phyloP scores from a whole-genome alignment of 2,113 vertebrate genomes.

The Mixornis gularis region DNA sequence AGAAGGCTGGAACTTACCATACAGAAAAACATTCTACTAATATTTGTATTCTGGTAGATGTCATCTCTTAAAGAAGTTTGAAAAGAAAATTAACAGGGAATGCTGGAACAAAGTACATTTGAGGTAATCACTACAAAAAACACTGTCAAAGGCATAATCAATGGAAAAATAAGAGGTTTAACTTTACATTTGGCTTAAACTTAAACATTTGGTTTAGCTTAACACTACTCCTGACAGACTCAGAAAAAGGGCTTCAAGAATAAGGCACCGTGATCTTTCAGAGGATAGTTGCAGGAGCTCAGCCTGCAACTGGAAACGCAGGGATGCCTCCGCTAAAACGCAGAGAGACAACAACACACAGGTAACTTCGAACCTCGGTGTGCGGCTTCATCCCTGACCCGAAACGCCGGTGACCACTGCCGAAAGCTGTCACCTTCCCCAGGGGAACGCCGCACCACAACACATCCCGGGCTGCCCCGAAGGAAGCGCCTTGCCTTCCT shows the following conservation, averaged over 20 bases:
- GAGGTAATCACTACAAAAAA: background rate
- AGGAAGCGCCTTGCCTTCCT: fast-evolving
- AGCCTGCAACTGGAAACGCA: background rate
- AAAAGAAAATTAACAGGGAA: background rate
- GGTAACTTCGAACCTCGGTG: fast-evolving
- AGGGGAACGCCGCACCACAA: fast-evolving
- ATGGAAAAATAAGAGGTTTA: background rate
- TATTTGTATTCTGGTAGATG: background rate
- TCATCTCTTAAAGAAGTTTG: background rate
- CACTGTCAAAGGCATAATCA: background rate
- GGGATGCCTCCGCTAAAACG: background rate
- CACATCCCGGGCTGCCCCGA: fast-evolving
- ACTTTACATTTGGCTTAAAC: background rate
- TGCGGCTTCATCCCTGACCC: background rate
- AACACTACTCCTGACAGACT: background rate
- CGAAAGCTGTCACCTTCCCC: background rate
- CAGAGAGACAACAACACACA: fast-evolving
- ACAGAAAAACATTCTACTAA: background rate
- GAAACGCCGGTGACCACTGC: fast-evolving
- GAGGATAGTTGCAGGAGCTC: fast-evolving
- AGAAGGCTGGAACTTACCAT: background rate
- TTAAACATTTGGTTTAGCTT: background rate
- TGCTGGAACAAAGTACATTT: background rate
- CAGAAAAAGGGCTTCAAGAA: background rate
- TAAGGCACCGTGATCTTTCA: fast-evolving